Conservation (phyloP, 2,888 invertebrate species). For the Clitarchus hookeri region DNA sequence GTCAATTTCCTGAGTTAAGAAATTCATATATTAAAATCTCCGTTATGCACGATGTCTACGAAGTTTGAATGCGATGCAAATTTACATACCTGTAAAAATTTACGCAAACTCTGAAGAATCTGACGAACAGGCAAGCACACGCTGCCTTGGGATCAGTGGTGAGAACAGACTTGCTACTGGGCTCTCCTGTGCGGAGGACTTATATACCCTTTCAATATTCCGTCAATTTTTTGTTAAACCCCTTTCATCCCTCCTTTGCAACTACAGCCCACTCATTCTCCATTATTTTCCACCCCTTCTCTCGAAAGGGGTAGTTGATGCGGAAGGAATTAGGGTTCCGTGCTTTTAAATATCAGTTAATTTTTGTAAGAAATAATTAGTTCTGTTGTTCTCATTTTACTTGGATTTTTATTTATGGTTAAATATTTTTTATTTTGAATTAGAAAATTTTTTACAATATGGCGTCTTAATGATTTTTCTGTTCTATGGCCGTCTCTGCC, state of each 20-base stretch:
- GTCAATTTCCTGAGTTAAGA: no score
- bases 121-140: background rate
- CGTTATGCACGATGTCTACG: no score
- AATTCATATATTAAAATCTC: no score
- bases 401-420: no score
- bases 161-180: no score
- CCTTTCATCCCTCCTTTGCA: background rate
- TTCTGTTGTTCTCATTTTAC: no score
- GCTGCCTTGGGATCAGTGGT: no score
- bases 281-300: background rate
- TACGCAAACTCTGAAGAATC: background rate
- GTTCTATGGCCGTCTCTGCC: background rate
- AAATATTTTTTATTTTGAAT: no score
- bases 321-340: no score
- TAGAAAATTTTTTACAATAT: background rate
- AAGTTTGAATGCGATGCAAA: no score
- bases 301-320: background rate
- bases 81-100: background rate
- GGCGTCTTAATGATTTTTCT: background rate
- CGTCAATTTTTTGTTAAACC: background rate
- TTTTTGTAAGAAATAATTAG: no score
- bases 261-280: background rate
- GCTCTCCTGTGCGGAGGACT: background rate
- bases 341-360: no score
- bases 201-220: background rate